Evolutionary conservation across 2,797 vertebrate genomes (phyloP), one percentile per base, ranked within the genome.

Genomic region (Serranus cabrilla): DNA sequence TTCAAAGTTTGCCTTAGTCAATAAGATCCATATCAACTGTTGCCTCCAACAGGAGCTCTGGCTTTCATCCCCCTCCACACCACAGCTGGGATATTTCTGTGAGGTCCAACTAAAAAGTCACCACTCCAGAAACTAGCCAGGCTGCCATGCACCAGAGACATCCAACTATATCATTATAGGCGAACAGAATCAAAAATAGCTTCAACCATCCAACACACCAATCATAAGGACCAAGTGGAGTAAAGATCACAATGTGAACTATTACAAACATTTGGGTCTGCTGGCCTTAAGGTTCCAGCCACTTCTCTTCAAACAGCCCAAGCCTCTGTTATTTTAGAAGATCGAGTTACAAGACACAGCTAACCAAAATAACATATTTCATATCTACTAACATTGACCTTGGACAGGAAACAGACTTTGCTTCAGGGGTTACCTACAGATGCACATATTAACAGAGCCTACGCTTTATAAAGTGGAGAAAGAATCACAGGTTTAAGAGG

Each of bases 301-400:
- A 89, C 80, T 83, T 90, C 70, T 72, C 78, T 74, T 88, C 54
- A 84, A 86, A 74, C 70, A 77, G 83, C 70, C 84, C 75, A 90
- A 67, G 45, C 61, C 62, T 43, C 63, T 94, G 90, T 94, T 94
- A 84, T 93, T 92, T 81, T 84, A 87, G 60, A 91, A 90, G 92
- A 91, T 95, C 69, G n/a, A 78, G 84, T 95, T 95, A 88, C 93
- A 40, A 84, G 87, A 90, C 90, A 74, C 77, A 66, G 87, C 92
- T 78, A 93, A 93, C 91, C 91, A 92, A 92, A 95, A 95, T 90
- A 94, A 93, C 91, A 92, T 90, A 91, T 91, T 93, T 93, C 86
- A 94, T 89, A 92, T 92, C 90, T 81, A 76, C 82, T 88, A 93
- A 91, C 87, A 84, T 87, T 94, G 92, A 94, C 86, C 85, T 93